Evolutionary conservation across 2,888 invertebrate species (phyloP).

Genomic region (Gastrophysa polygoni): DNA sequence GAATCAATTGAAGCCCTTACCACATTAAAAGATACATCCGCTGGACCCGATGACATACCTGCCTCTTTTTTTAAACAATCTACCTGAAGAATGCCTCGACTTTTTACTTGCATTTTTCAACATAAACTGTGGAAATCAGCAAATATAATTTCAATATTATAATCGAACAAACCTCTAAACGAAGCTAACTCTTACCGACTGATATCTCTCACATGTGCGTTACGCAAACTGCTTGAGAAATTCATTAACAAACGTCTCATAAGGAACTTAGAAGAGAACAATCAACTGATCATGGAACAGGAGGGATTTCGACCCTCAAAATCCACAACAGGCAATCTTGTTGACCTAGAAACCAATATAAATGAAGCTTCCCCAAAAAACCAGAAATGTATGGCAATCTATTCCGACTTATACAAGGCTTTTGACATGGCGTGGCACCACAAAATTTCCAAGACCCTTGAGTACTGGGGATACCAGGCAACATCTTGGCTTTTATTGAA

Average conservation of each 20-base stretch:
- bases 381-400: constrained; percentile 2
- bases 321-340: too few relatives aligned
- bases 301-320: too few relatives aligned
- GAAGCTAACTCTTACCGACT: too few relatives aligned
- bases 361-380: too few relatives aligned
- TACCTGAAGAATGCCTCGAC: not conserved
- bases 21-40: constrained; percentile 5
- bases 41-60: constrained; percentile 2
- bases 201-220: not conserved
- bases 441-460: too few relatives aligned
- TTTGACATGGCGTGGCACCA: too few relatives aligned
- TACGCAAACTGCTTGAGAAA: not conserved
- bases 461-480: not conserved
- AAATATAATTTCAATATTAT: not conserved
- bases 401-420: not conserved
- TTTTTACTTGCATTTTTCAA: not conserved
- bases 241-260: too few relatives aligned
- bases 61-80: not conserved
- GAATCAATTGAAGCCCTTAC: not conserved
- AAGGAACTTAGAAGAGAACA: too few relatives aligned
- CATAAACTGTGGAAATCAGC: not conserved
- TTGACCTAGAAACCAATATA: too few relatives aligned
- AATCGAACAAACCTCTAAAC: not conserved
- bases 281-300: too few relatives aligned
- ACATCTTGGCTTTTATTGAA: too few relatives aligned